Percentiles rank a stretch among this genome's conserved stretches.
These are phyloP conservation scores for Sparus aurata DNA, from an alignment of 2,797 vertebrate species.

Conservation along the genomic window DNA sequence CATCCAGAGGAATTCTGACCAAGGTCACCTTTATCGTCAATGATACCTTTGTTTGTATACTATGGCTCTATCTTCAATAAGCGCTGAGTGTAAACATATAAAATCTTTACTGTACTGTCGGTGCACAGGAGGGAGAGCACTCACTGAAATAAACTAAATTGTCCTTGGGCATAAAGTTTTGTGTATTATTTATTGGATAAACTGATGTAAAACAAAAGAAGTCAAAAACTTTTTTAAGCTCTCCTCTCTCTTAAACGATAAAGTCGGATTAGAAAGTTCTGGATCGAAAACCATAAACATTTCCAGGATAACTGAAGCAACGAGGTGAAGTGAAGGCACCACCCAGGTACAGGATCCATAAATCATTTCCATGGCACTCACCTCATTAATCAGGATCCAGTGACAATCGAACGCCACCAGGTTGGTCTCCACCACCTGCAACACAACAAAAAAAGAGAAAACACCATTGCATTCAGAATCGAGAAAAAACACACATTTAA, in stretches of 20 bases:
- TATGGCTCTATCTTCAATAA: constrained; percentile 10
- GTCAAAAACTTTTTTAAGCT: not conserved
- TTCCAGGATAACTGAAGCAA: constrained; percentile 40
- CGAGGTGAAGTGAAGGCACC: constrained; percentile 44
- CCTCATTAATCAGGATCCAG: constrained; percentile 99
- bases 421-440: constrained; percentile 98
- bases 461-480: constrained; percentile 24
- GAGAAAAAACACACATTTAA: not conserved
- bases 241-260: constrained; percentile 5
- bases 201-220: constrained; percentile 25
- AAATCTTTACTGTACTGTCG: constrained; percentile 12
- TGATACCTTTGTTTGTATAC: constrained; percentile 6
- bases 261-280: constrained; percentile 17
- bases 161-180: constrained; percentile 26
- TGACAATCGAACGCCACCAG: constrained; percentile 99
- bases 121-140: not conserved
- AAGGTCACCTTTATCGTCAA: constrained; percentile 29
- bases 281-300: constrained; percentile 34
- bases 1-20: constrained; percentile 14
- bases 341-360: constrained; percentile 20
- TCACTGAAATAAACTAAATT: constrained; percentile 18
- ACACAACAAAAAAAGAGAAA: constrained; percentile 78
- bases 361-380: constrained; percentile 80
- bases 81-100: not conserved
- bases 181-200: constrained; percentile 20